Evolutionary conservation across 2,797 vertebrate species (phyloP).

Genomic region (Microctenopoma steveboyesi): DNA sequence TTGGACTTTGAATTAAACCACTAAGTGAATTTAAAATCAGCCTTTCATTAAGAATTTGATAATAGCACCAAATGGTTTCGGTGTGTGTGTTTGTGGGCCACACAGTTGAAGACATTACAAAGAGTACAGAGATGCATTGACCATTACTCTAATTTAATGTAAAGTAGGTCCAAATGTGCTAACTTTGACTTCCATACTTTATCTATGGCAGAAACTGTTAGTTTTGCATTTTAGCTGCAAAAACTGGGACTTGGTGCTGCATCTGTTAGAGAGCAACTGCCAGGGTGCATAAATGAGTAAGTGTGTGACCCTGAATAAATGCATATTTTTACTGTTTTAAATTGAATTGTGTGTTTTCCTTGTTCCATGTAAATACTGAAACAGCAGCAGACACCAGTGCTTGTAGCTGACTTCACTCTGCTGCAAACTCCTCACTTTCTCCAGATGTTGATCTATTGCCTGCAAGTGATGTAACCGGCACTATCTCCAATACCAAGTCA

Average conservation of each 20-base stretch:
- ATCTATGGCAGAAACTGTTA: background rate
- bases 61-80: constrained; percentile 56
- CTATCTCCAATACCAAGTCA: constrained; percentile 20
- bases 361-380: constrained; percentile 23
- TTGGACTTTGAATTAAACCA: constrained; percentile 36
- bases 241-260: background rate
- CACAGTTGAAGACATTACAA: constrained; percentile 9
- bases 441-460: constrained; percentile 14
- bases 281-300: constrained; percentile 8
- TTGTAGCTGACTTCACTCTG: constrained; percentile 27
- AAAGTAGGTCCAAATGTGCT: constrained; percentile 1
- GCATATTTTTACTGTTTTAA: constrained; percentile 7
- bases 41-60: constrained; percentile 46
- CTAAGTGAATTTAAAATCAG: constrained; percentile 17
- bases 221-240: background rate
- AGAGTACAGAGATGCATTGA: background rate
- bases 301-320: constrained; percentile 23
- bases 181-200: constrained; percentile 11
- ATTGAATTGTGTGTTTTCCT: constrained; percentile 11
- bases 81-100: constrained; percentile 6
- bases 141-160: background rate
- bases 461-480: constrained; percentile 25
- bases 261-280: constrained; percentile 12
- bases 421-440: background rate
- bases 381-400: constrained; percentile 2